Base-by-base conservation (phyloP, 1,140 invertebrate species). In the Philaenus spumarius region DNA sequence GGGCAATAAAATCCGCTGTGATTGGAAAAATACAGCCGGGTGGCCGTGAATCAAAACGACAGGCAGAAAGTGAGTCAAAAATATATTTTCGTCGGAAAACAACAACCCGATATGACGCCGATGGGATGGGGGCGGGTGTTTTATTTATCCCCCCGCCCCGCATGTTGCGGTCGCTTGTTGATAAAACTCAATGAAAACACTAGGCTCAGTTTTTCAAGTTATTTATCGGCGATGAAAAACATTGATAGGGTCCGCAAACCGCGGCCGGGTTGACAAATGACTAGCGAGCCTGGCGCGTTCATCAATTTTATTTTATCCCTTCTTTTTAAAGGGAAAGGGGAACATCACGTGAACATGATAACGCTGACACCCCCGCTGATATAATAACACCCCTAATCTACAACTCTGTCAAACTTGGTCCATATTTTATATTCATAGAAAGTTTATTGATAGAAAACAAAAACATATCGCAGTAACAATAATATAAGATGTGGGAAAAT, bases 201-300 rank as follows among this genome's bases (percentile, higher is more conserved):
- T 30, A 26, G 47, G 53, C 40, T 55, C 53, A 26, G 43, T 55
- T 55, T 55, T 55, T 55, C 53, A 55, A 55, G 40, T 55, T 55
- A 55, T 55, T 45, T 55, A 55, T 55, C 53, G 45, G 53, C 40
- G 53, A 55, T 55, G 53, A 55, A 55, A 55, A 55, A 55, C 53
- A 30, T 45, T 22, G 53, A 55, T 55, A 55, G 53, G 40, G 35
- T 42, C 53, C 24, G 26, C 22, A 39, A 40, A 42, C 40, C 53
- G 23, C 23, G 43, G n/a, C 14, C 14, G 15, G 52, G 19, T 23
- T 37, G 37, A 37, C 37, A 55, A 55, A 39, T 37, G 52, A 37
- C 22, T 34, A 35, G 53, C 30, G 3, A 9, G 40, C 35, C 35
- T 4, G 19, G 15, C 20, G 35, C 15, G 42, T 55, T 55, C 53